Evolutionary conservation across 1,140 invertebrate genomes (phyloP).

Genomic region (Medauroidea extradentata): DNA sequence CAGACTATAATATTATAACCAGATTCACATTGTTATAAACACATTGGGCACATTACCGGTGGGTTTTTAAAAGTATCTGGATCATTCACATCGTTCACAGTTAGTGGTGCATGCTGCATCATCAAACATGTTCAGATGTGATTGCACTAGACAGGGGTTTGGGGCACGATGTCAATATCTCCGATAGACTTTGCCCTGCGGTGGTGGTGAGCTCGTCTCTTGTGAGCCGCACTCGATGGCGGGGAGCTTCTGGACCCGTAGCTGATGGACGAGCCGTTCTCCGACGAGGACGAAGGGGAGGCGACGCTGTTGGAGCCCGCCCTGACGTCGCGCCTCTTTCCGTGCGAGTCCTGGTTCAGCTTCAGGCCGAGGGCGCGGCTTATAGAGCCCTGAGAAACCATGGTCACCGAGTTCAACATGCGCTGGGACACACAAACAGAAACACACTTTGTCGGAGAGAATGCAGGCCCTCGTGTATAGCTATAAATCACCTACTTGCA

Average conservation of each 20-base stretch:
- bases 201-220: constrained; percentile 55
- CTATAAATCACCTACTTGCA: no score
- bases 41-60: no score
- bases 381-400: constrained; percentile 59
- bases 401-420: constrained; percentile 6
- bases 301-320: constrained; percentile 11
- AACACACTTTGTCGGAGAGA: no score
- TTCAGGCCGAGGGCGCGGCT: constrained; percentile 67
- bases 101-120: no score
- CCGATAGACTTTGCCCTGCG: constrained; percentile 66
- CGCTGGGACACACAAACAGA: not conserved
- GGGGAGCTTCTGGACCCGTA: constrained; percentile 42
- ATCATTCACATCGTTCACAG: no score
- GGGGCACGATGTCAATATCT: constrained; percentile 58
- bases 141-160: constrained; percentile 40
- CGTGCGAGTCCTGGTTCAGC: constrained; percentile 48
- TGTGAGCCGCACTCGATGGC: constrained; percentile 48
- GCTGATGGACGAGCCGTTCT: constrained; percentile 25
- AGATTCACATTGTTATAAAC: no score
- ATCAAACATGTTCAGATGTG: no score
- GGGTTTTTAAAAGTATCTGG: no score
- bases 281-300: constrained; percentile 27
- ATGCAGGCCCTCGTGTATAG: no score
- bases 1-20: no score
- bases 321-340: constrained; percentile 17